Conservation (phyloP, 2,888 invertebrate species). For the Cantharis flavilabris region DNA sequence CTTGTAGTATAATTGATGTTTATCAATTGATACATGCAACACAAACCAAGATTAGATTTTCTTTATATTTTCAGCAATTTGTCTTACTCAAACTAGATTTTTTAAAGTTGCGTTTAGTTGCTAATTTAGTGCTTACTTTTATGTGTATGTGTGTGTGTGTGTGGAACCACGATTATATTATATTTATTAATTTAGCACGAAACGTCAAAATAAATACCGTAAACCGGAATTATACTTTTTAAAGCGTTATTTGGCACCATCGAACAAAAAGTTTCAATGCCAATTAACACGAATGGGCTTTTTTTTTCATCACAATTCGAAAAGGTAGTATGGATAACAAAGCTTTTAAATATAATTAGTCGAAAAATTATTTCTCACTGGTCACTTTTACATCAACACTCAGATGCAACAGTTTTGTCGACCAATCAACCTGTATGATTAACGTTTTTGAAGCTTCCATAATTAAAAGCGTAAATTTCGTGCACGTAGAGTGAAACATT, state of each 20-base stretch:
- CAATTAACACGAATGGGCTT: neutral
- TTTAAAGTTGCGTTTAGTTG: neutral
- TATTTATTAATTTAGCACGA: slow-evolving; percentile 2
- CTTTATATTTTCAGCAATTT: slow-evolving; percentile 3
- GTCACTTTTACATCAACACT: neutral
- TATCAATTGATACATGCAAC: slow-evolving; percentile 7
- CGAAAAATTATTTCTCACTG: neutral
- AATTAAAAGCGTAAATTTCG: neutral
- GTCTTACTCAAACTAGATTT: neutral
- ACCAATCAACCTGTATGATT: neutral
- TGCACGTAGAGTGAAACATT: neutral
- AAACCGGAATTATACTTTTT: neutral
- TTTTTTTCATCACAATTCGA: neutral
- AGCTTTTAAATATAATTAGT: neutral
- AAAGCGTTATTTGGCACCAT: neutral
- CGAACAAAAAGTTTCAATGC: slow-evolving; percentile 1
- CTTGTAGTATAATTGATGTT: slow-evolving; percentile 36
- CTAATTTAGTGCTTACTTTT: neutral
- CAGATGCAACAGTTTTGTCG: neutral
- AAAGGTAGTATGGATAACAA: neutral
- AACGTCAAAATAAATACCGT: slow-evolving; percentile 3
- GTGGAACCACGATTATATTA: neutral
- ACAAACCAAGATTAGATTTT: neutral
- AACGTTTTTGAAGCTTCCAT: neutral
- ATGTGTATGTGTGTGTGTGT: neutral